phyloP scores from a whole-genome alignment of 2,888 invertebrate genomes.

The Tachina fera region DNA sequence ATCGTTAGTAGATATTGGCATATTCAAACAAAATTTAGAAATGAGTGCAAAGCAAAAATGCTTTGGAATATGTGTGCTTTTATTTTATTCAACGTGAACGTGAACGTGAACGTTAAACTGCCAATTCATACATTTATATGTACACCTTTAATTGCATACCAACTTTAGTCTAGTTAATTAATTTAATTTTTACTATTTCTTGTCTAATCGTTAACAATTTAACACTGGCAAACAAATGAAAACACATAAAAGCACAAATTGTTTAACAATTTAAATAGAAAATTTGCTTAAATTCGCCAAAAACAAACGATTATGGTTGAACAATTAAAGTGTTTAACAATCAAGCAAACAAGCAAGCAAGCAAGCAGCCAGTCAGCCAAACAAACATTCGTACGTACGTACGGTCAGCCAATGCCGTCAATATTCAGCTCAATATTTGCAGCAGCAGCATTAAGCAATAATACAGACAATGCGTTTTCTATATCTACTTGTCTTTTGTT shows the following conservation, averaged over 20 bases:
- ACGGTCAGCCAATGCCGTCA: conserved; percentile 7
- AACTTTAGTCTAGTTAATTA: conserved; percentile 38
- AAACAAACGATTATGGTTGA: conserved; percentile 72
- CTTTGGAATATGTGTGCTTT: too few species aligned
- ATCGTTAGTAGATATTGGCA: too few species aligned
- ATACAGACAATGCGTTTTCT: conserved; percentile 65
- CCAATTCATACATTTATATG: too few species aligned
- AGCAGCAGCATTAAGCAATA: neutral
- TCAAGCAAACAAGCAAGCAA: neutral
- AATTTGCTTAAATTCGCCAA: conserved; percentile 70
- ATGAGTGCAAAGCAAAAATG: too few species aligned
- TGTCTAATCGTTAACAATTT: conserved; percentile 60
- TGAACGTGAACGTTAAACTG: too few species aligned
- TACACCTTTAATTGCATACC: neutral
- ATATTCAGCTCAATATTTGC: conserved; percentile 6
- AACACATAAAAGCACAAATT: conserved; percentile 68
- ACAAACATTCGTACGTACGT: neutral
- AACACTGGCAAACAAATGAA: conserved; percentile 44
- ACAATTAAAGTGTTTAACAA: conserved; percentile 72
- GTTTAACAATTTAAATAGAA: conserved; percentile 69
- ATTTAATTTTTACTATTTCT: conserved; percentile 49
- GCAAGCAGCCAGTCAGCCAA: neutral
- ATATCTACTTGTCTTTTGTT: conserved; percentile 20
- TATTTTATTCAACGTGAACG: too few species aligned
- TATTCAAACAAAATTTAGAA: too few species aligned